Percentiles rank a stretch among this genome's conserved stretches.
These are phyloP conservation scores for Sebastes fasciatus DNA, from an alignment of 2,113 vertebrate species.

Conservation along the genomic window DNA sequence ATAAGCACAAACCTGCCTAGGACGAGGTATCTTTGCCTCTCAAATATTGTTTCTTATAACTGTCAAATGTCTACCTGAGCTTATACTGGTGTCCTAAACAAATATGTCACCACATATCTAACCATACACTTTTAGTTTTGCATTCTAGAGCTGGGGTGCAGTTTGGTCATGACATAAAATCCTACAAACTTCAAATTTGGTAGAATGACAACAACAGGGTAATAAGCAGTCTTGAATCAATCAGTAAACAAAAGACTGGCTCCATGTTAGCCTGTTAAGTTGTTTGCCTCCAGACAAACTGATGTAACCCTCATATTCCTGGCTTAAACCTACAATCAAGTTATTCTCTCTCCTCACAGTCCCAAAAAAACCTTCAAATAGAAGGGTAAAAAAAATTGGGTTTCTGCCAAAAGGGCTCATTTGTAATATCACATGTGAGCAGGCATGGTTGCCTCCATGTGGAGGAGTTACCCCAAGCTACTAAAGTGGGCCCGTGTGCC, in stretches of 20 bases:
- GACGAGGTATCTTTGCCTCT: neutral
- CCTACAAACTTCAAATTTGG: constrained; percentile 11
- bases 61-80: constrained; percentile 1
- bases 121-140: neutral
- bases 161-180: neutral
- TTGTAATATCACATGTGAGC: constrained; percentile 35
- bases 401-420: constrained; percentile 13
- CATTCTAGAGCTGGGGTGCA: neutral
- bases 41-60: constrained; percentile 3
- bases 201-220: constrained; percentile 9
- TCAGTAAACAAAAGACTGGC: constrained; percentile 22
- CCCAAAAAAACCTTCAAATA: constrained; percentile 2
- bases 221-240: constrained; percentile 40
- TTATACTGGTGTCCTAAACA: neutral
- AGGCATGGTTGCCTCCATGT: constrained; percentile 14
- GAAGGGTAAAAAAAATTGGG: constrained; percentile 1
- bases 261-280: constrained; percentile 29
- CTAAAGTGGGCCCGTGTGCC: constrained; percentile 49
- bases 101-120: neutral
- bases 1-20: constrained; percentile 10
- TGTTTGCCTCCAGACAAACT: constrained; percentile 36
- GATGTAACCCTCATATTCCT: constrained; percentile 24
- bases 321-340: constrained; percentile 29
- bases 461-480: constrained; percentile 30
- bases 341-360: constrained; percentile 26